Percentiles rank a stretch among this genome's conserved stretches.
These are phyloP conservation scores for Pseudonaja textilis DNA, from an alignment of 2,113 vertebrate genomes.

Conservation along the genomic window DNA sequence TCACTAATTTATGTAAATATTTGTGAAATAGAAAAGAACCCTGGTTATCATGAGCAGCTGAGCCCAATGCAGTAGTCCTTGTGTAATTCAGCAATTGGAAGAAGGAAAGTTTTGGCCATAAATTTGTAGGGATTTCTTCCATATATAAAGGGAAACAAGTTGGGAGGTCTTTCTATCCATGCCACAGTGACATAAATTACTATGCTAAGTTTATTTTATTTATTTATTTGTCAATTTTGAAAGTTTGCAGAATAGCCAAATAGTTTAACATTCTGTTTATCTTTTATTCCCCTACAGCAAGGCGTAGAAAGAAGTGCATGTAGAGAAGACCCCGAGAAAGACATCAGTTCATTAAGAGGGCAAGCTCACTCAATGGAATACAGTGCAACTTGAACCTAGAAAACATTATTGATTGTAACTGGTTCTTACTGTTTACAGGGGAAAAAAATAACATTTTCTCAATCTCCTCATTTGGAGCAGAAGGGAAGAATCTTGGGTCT, in stretches of 20 bases:
- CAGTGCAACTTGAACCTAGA: background rate
- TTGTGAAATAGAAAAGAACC: background rate
- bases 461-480: background rate
- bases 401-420: background rate
- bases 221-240: background rate
- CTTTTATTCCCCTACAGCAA: conserved; percentile 1
- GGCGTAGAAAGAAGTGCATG: background rate
- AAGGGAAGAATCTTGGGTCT: background rate
- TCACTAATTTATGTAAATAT: background rate
- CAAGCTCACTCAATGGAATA: background rate
- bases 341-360: background rate
- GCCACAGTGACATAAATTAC: background rate
- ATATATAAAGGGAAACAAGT: background rate
- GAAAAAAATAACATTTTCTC: background rate
- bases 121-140: background rate
- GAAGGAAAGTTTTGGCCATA: background rate
- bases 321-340: conserved; percentile 7
- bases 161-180: background rate
- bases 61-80: background rate
- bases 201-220: background rate
- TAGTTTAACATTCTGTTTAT: background rate
- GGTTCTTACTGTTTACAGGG: background rate
- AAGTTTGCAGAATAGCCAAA: background rate
- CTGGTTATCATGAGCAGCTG: background rate
- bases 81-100: background rate